Base-by-base conservation (phyloP, 2,888 invertebrate species). In the Archips crataeganus region DNA sequence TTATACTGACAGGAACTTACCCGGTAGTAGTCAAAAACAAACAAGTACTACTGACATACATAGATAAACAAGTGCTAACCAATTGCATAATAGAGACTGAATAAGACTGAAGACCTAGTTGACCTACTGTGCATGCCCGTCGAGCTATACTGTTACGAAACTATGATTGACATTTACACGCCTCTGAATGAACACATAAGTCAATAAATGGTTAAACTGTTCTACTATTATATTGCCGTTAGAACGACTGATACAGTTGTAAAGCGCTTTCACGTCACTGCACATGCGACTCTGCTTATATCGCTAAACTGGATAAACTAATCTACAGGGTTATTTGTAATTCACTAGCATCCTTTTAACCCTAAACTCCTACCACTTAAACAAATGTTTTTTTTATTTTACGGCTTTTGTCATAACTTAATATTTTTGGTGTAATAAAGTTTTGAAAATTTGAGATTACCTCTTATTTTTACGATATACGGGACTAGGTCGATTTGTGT, bases 111-210 rank as follows among this genome's bases (percentile, higher is more conserved):
- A 75, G 77, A 75, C 73, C 74, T 78, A 75, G 74, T 78, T 81
- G 80, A 82, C 81, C 79, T 75, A 77, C 65, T 78, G 81, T 79
- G 77, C 11, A n/a, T 10, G 57, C 11, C n/a, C 11, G 47, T 39
- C 10, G 64, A 32, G 64, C 47, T 65, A 34, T 36, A 49, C 39
- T 13, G 42, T 74, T 70, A 36, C 70, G 60, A 54, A 65, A 74
- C 74, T 11, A 51, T 74, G 74, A 74, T 74, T 70, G 70, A 74
- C 74, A 65, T 70, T 54, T 54, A 54, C 54, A 54, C 15, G 15
- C 60, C 10, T 13, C 42, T 65, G 34, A 51, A 51, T 45, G 64
- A 61, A 49, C 57, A 32, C 42, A 57, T 42, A 36, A 49, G 57
- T 64, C 59, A 73, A 64, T 70, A 60, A 51, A 51, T 57, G 6